Evolutionary conservation across 2,797 vertebrate species (phyloP).

Genomic region (Gadopsis marmoratus): DNA sequence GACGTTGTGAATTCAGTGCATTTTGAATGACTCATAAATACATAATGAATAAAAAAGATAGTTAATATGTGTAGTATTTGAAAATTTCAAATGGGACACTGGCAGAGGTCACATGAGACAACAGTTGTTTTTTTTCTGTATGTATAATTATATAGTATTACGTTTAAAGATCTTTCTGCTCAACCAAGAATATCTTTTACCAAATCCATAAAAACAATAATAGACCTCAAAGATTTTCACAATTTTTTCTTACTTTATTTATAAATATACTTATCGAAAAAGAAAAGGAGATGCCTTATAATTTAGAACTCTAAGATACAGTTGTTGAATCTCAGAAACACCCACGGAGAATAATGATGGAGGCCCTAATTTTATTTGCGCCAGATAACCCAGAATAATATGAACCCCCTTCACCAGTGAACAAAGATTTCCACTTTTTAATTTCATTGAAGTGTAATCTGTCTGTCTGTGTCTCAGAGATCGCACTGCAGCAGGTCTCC

Average conservation of each 20-base stretch:
- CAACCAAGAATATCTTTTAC: too few relatives aligned
- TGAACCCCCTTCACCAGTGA: not conserved
- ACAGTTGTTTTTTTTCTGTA: too few relatives aligned
- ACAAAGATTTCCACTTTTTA: not conserved
- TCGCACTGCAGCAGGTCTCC: slow-evolving; percentile 97
- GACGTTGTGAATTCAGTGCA: not conserved
- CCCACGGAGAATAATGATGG: not conserved
- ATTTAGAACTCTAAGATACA: not conserved
- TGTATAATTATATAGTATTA: too few relatives aligned
- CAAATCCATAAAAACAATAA: too few relatives aligned
- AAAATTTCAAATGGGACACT: too few relatives aligned
- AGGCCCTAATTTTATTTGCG: not conserved
- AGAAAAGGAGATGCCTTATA: too few relatives aligned
- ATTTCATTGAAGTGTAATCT: not conserved
- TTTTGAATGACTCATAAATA: not conserved
- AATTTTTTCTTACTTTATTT: too few relatives aligned
- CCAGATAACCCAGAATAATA: not conserved
- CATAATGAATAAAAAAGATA: not conserved
- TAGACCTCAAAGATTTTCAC: too few relatives aligned
- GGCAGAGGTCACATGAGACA: too few relatives aligned
- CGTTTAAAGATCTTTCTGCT: too few relatives aligned
- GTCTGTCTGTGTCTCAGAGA: slow-evolving; percentile 84
- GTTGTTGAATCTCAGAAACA: not conserved
- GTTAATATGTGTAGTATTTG: not conserved
- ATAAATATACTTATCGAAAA: too few relatives aligned